Conservation (phyloP, 2,113 vertebrate genomes). For the Vimba vimba region DNA sequence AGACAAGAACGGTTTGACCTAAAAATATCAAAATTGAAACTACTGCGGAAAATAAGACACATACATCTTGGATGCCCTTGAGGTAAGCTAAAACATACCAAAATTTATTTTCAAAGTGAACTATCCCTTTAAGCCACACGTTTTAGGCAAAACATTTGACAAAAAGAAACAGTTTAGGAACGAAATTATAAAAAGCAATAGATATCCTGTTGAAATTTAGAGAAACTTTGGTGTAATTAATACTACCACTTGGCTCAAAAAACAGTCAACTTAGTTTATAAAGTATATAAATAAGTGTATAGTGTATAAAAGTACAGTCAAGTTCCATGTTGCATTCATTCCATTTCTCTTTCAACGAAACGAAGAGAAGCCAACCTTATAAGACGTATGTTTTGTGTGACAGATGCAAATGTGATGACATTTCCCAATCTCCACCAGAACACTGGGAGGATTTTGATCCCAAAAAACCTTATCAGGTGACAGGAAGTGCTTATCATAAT, state of each 20-base stretch:
- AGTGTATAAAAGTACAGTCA: too few species aligned
- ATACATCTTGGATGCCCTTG: too few species aligned
- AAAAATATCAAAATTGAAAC: too few species aligned
- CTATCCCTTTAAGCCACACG: too few species aligned
- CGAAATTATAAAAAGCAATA: background rate
- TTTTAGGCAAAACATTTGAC: background rate
- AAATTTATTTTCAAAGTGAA: too few species aligned
- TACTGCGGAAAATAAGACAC: too few species aligned
- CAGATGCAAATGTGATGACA: conserved; percentile 52
- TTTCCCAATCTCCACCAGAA: background rate
- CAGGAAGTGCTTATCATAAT: background rate
- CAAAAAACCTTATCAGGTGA: conserved; percentile 30
- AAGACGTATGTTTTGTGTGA: background rate
- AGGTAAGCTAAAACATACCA: too few species aligned
- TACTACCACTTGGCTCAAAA: too few species aligned
- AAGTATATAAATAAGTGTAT: background rate
- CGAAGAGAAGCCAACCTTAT: conserved; percentile 61
- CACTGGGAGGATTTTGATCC: conserved; percentile 59
- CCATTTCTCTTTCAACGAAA: conserved; percentile 31
- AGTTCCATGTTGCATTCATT: background rate
- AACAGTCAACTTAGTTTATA: background rate
- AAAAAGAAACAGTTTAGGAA: background rate
- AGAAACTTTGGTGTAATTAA: too few species aligned
- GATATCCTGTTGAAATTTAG: background rate
- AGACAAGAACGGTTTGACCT: too few species aligned